Conservation (phyloP, 1,140 invertebrate species). For the Coelopa frigida region DNA sequence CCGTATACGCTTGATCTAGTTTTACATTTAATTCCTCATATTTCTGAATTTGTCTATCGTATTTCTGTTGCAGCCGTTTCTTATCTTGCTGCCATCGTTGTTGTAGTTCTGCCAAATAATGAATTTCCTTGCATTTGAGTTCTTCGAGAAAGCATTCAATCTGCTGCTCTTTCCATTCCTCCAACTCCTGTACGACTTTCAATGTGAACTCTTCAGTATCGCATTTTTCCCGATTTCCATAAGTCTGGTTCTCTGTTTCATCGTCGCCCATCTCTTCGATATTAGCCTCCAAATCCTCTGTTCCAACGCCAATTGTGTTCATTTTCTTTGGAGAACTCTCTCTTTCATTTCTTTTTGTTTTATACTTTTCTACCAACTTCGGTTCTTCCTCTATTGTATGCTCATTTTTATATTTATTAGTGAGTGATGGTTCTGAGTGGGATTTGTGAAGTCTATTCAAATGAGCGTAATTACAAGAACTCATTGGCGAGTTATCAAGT, state of each 20-base stretch:
- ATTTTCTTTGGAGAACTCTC: not conserved
- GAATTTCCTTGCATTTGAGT: slow-evolving; percentile 13
- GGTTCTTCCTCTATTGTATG: no score
- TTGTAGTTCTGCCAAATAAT: slow-evolving; percentile 15
- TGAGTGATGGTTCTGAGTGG: no score
- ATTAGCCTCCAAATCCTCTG: not conserved
- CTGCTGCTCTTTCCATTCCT: slow-evolving; percentile 21
- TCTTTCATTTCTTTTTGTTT: not conserved
- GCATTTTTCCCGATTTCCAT: not conserved
- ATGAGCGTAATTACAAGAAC: no score
- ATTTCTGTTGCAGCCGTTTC: not conserved
- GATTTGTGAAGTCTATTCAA: no score
- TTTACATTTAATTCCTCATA: slow-evolving; percentile 11
- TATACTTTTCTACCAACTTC: no score
- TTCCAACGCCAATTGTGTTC: not conserved
- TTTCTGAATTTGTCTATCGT: slow-evolving; percentile 6
- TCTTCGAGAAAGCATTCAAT: slow-evolving; percentile 19
- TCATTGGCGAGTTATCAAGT: no score
- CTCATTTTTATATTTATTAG: no score
- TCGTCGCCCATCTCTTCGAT: not conserved
- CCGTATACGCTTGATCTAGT: slow-evolving; percentile 4
- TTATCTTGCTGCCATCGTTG: slow-evolving; percentile 8
- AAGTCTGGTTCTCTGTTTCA: not conserved
- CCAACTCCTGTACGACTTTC: slow-evolving; percentile 11
- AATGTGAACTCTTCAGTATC: slow-evolving; percentile 1